A percentile compares a stretch with the other conserved stretches of the same genome.
Conservation (phyloP, 2,113 vertebrate genomes). For the Cathartes aura region DNA sequence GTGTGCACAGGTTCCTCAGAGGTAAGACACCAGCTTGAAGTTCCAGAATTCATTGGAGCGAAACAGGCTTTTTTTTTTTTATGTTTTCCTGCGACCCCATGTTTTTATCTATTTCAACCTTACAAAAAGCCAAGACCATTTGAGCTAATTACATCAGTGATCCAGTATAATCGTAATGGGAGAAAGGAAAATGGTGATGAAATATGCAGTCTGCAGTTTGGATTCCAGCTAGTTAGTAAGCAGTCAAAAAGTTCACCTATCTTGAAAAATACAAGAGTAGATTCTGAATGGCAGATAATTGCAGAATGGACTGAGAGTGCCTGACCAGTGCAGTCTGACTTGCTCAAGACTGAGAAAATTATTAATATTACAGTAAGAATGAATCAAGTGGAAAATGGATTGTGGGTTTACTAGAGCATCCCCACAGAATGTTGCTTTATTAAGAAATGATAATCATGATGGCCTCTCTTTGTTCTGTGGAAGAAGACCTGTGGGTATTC, state of each 20-base stretch:
- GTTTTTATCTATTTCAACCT: background rate
- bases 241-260: background rate
- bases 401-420: background rate
- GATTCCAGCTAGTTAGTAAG: background rate
- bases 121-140: background rate
- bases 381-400: background rate
- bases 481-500: background rate
- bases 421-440: background rate
- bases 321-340: background rate
- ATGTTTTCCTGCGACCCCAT: background rate
- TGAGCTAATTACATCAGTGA: background rate
- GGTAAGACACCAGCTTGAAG: background rate
- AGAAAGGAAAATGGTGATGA: background rate
- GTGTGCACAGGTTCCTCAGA: background rate
- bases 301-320: background rate
- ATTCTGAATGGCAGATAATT: background rate
- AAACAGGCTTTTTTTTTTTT: background rate
- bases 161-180: background rate
- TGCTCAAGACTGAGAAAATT: background rate
- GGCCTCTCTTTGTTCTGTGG: background rate
- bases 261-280: background rate
- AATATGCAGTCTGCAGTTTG: background rate
- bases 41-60: background rate
- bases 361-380: background rate
- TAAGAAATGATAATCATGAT: background rate